These are phyloP conservation scores for Pseudonaja textilis DNA, from an alignment of 2,113 vertebrate species.

Conservation along the genomic window DNA sequence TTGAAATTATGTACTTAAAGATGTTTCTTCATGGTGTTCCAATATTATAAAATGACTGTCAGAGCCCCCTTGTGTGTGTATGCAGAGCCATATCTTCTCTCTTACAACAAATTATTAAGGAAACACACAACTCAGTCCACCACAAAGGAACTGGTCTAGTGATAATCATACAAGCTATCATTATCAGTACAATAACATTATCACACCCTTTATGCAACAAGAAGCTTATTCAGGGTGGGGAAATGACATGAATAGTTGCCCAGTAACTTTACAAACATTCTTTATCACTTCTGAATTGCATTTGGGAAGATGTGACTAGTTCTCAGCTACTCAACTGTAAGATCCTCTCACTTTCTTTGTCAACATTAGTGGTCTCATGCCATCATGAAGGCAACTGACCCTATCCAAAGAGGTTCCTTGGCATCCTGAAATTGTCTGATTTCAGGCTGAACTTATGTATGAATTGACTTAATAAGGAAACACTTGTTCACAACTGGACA, in stretches of 20 bases:
- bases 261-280: constrained; percentile 9
- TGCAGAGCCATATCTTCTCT: neutral
- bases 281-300: neutral
- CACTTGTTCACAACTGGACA: neutral
- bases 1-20: neutral
- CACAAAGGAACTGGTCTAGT: neutral
- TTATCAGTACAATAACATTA: neutral
- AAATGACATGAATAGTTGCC: neutral
- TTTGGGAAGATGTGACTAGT: neutral
- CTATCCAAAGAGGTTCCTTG: neutral
- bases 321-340: neutral
- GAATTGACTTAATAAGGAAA: neutral
- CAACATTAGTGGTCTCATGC: neutral
- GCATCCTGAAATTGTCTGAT: neutral
- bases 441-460: neutral
- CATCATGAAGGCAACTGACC: neutral
- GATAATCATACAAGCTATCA: neutral
- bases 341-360: neutral
- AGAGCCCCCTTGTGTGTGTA: neutral
- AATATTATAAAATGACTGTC: neutral
- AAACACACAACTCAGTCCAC: neutral
- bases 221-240: neutral
- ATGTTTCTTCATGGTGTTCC: neutral
- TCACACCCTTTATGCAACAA: neutral
- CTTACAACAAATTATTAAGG: neutral